These are phyloP conservation scores for Pipistrellus pipistrellus DNA, from an alignment of 2,797 vertebrate species.

Conservation along the genomic window DNA sequence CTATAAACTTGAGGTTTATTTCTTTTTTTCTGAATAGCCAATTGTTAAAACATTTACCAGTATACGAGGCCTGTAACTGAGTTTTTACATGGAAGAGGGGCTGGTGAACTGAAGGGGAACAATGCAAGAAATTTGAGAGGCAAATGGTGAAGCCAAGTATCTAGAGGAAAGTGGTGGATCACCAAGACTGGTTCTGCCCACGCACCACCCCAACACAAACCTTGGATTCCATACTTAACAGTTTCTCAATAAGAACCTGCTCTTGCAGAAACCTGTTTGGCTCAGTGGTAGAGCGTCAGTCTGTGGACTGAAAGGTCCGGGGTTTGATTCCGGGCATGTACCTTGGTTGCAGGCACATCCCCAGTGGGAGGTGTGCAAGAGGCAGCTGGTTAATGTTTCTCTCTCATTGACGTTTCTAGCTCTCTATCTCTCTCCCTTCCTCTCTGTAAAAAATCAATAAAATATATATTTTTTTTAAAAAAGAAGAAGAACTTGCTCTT, in stretches of 20 bases:
- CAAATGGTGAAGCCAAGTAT: neutral
- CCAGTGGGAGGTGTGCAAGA: too few relatives aligned
- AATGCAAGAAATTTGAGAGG: neutral
- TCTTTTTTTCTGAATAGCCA: neutral
- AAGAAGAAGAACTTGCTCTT: neutral
- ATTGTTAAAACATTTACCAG: constrained; percentile 51
- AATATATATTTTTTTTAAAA: too few relatives aligned
- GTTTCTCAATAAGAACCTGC: neutral
- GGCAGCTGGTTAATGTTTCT: too few relatives aligned
- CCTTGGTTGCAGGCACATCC: too few relatives aligned
- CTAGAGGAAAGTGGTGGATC: neutral
- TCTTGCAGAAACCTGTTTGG: too few relatives aligned
- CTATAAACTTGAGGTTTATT: neutral
- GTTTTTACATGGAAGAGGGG: neutral
- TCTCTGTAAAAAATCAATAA: too few relatives aligned
- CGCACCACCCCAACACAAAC: neutral
- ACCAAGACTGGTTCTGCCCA: neutral
- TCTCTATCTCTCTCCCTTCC: too few relatives aligned
- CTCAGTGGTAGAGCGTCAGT: too few relatives aligned
- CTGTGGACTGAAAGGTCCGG: too few relatives aligned
- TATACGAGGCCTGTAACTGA: neutral
- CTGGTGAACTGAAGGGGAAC: neutral
- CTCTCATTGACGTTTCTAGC: too few relatives aligned
- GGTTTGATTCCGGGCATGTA: too few relatives aligned
- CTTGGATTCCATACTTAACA: neutral